Conservation (phyloP, 2,113 vertebrate species). For the Prionailurus viverrinus region DNA sequence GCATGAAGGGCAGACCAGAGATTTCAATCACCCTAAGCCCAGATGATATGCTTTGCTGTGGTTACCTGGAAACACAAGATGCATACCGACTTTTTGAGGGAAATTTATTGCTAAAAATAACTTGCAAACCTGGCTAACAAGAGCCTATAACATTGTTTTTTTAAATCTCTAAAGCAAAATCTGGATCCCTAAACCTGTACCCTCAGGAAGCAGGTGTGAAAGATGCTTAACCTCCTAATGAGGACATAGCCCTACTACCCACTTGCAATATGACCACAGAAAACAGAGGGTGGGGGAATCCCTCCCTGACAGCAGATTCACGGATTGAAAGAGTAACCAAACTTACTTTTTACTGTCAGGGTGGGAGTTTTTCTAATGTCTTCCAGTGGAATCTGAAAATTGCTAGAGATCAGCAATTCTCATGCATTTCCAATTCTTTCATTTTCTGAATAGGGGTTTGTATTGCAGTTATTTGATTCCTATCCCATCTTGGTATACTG, state of each 20-base stretch:
- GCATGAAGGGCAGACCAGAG: not conserved
- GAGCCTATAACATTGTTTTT: not conserved
- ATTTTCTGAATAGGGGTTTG: not conserved
- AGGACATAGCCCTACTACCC: not conserved
- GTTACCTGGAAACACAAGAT: not conserved
- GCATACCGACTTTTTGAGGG: not conserved
- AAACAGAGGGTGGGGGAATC: not conserved
- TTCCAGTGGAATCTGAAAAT: not conserved
- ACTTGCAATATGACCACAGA: not conserved
- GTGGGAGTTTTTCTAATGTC: not conserved
- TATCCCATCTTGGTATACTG: not conserved
- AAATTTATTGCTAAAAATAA: not conserved
- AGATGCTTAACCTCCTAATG: not conserved
- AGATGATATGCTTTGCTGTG: not conserved
- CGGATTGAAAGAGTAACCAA: not conserved
- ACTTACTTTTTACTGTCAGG: not conserved
- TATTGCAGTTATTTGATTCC: not conserved
- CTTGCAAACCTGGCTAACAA: not conserved
- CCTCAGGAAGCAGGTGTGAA: not conserved
- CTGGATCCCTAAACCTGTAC: not conserved
- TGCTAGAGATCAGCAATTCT: not conserved
- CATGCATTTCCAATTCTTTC: not conserved
- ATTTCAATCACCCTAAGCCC: not conserved
- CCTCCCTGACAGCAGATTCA: not conserved
- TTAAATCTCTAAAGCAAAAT: not conserved